These are phyloP conservation scores for Trimorus sp. DNA, from an alignment of 2,888 invertebrate species.

Conservation along the genomic window DNA sequence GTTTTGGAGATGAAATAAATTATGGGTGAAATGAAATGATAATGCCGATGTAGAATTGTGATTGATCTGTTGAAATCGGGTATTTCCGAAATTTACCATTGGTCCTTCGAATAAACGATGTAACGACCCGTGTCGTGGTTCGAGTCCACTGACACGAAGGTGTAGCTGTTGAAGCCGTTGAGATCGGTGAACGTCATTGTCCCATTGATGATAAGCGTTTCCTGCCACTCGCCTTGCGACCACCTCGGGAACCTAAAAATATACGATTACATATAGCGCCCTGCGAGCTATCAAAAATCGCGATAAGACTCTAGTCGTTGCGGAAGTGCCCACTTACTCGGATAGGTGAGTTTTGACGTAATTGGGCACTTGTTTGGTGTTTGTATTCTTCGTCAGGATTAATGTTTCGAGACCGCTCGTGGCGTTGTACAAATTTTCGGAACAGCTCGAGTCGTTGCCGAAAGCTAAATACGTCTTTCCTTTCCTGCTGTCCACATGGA, in stretches of 20 bases:
- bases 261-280: slow-evolving; percentile 21
- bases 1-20: too few species aligned
- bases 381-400: slow-evolving; percentile 81
- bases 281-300: slow-evolving; percentile 22
- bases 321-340: slow-evolving; percentile 74
- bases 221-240: slow-evolving; percentile 86
- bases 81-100: slow-evolving; percentile 78
- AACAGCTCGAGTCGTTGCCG: slow-evolving; percentile 86
- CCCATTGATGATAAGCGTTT: slow-evolving; percentile 81
- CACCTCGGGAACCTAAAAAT: slow-evolving; percentile 84
- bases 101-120: slow-evolving; percentile 82
- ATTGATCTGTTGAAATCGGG: too few species aligned
- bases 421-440: slow-evolving; percentile 83
- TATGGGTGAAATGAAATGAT: too few species aligned
- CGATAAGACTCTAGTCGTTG: slow-evolving; percentile 25
- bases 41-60: too few species aligned
- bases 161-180: slow-evolving; percentile 81
- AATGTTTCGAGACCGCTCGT: slow-evolving; percentile 84
- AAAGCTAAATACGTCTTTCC: slow-evolving; percentile 84
- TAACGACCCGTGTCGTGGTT: slow-evolving; percentile 80
- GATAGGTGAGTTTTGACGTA: slow-evolving; percentile 78
- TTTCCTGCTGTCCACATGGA: slow-evolving; percentile 82
- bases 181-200: slow-evolving; percentile 82
- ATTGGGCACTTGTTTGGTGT: slow-evolving; percentile 77
- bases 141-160: slow-evolving; percentile 81